Conservation (phyloP, 2,113 vertebrate genomes). For the Albula goreensis region DNA sequence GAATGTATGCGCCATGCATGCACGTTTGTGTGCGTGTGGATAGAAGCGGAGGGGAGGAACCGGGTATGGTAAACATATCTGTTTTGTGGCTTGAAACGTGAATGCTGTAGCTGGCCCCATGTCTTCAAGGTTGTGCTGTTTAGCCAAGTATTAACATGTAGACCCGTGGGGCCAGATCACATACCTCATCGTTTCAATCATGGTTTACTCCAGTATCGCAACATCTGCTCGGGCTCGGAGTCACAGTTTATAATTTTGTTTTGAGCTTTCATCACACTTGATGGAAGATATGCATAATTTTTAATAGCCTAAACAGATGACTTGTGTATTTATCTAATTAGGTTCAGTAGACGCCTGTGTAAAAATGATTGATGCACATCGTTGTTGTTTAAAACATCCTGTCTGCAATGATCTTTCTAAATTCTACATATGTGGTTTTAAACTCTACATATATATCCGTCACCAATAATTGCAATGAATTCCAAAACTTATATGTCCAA, state of each 20-base stretch:
- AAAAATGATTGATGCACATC: not conserved
- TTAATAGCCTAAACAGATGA: conserved; percentile 21
- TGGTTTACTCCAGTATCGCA: conserved; percentile 41
- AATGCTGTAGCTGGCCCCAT: not conserved
- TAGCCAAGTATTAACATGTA: not conserved
- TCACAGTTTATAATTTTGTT: conserved; percentile 37
- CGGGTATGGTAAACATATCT: no score
- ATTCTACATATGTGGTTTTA: not conserved
- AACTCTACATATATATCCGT: not conserved
- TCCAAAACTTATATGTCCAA: not conserved
- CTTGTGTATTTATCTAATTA: conserved; percentile 14
- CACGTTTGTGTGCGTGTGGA: not conserved
- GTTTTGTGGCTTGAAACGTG: no score
- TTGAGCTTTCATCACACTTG: conserved; percentile 45
- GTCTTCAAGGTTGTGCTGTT: not conserved
- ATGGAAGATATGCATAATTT: conserved; percentile 53
- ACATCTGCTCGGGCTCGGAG: conserved; percentile 38
- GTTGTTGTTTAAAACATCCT: not conserved
- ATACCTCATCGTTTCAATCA: not conserved
- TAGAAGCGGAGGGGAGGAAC: not conserved
- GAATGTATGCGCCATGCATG: not conserved
- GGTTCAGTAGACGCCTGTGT: not conserved
- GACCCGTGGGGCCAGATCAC: not conserved
- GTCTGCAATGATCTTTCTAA: not conserved
- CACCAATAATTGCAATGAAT: not conserved